A percentile compares a stretch with the other conserved stretches of the same genome.
phyloP scores from a whole-genome alignment of 2,113 vertebrate genomes.

The Rhipidura dahli region DNA sequence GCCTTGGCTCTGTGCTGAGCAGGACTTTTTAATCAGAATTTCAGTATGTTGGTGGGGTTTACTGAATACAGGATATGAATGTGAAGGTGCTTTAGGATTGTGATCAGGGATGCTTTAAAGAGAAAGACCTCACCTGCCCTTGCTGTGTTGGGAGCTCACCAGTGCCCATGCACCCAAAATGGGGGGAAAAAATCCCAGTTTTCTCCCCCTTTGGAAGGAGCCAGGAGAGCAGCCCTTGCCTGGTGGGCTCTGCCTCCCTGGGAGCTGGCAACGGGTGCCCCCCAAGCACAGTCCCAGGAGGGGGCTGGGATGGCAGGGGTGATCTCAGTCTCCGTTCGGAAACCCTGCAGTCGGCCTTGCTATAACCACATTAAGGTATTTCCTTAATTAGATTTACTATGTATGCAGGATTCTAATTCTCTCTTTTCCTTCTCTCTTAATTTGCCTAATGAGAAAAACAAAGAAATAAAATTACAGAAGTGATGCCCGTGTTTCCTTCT shows the following conservation, averaged over 20 bases:
- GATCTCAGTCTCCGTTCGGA: background rate
- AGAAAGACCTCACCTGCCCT: background rate
- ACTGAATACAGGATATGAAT: background rate
- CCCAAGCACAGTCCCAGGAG: background rate
- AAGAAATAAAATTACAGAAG: background rate
- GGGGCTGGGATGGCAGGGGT: background rate
- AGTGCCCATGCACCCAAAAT: fast-evolving
- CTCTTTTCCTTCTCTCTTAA: background rate
- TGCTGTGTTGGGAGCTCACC: background rate
- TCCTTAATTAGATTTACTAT: conserved; percentile 38
- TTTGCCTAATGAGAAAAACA: conserved; percentile 18
- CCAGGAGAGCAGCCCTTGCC: background rate
- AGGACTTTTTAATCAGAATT: background rate
- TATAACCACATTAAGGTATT: conserved; percentile 13
- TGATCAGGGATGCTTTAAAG: background rate
- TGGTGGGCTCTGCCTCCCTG: background rate
- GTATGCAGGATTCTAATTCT: conserved; percentile 1
- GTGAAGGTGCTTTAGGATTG: background rate
- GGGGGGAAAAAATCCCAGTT: background rate
- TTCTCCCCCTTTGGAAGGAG: background rate
- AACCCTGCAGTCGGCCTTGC: background rate
- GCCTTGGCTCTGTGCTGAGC: background rate
- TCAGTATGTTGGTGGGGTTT: fast-evolving
- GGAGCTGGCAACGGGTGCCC: background rate
- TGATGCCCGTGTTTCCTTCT: fast-evolving